Evolutionary conservation across 2,797 vertebrate genomes (phyloP).

Genomic region (Tolypeutes matacus): DNA sequence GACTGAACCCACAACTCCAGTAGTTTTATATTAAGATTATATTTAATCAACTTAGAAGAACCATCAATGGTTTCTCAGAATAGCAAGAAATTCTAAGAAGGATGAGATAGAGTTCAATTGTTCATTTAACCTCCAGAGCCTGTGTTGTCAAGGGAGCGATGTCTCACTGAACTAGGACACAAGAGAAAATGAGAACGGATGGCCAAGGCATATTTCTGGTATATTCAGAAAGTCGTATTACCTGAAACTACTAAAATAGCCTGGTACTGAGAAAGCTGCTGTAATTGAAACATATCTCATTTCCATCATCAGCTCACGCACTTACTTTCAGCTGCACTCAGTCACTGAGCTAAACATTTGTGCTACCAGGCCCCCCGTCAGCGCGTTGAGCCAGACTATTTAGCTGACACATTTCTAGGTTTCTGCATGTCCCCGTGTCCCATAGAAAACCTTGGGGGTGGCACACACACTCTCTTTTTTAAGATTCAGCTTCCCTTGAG

Average conservation of each 20-base stretch:
- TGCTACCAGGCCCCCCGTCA: slow-evolving; percentile 25
- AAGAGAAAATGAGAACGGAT: slow-evolving; percentile 35
- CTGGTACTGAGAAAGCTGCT: slow-evolving; percentile 54
- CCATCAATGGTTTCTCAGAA: slow-evolving; percentile 57
- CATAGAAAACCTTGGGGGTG: slow-evolving; percentile 42
- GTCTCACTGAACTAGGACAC: not conserved
- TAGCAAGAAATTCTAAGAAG: slow-evolving; percentile 53
- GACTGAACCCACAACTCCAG: not conserved
- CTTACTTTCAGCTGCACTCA: slow-evolving; percentile 26
- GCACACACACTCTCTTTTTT: slow-evolving; percentile 21
- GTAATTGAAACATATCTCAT: slow-evolving; percentile 66
- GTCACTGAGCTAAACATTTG: slow-evolving; percentile 61
- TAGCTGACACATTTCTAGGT: slow-evolving; percentile 68
- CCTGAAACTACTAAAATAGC: slow-evolving; percentile 52
- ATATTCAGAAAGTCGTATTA: slow-evolving; percentile 52
- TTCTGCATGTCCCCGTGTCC: slow-evolving; percentile 29
- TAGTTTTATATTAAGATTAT: slow-evolving; percentile 37
- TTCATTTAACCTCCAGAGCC: slow-evolving; percentile 52
- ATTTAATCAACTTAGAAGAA: slow-evolving; percentile 50
- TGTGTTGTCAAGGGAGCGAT: slow-evolving; percentile 33
- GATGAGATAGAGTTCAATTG: slow-evolving; percentile 46
- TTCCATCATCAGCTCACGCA: slow-evolving; percentile 71
- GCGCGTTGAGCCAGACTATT: not conserved
- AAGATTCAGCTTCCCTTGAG: slow-evolving; percentile 60
- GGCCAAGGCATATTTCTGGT: not conserved